Percentiles rank a stretch among this genome's conserved stretches.
These are phyloP conservation scores for Brenthis daphne DNA, from an alignment of 2,888 invertebrate species.

Conservation along the genomic window DNA sequence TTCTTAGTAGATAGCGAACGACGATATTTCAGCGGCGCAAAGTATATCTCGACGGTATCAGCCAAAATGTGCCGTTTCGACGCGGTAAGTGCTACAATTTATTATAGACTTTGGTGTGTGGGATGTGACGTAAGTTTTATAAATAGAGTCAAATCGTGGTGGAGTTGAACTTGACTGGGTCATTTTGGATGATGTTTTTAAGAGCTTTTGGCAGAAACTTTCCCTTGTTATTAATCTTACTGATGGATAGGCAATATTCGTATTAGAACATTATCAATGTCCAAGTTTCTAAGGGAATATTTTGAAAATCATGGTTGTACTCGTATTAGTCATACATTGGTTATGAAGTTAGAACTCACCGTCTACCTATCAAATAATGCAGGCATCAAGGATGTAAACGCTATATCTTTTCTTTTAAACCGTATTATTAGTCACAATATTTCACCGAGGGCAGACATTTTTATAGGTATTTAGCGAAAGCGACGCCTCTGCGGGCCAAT, in stretches of 20 bases:
- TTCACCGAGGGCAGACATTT: conserved; percentile 77
- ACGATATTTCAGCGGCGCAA: conserved; percentile 68
- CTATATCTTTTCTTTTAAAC: conserved; percentile 38
- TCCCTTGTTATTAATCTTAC: no score
- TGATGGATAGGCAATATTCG: neutral
- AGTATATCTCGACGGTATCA: conserved; percentile 68
- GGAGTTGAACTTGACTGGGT: neutral
- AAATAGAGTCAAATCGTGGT: neutral
- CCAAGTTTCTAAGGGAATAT: no score
- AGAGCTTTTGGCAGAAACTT: no score
- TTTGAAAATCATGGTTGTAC: no score
- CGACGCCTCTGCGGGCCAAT: conserved; percentile 78
- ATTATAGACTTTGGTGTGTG: conserved; percentile 58
- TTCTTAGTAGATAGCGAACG: conserved; percentile 55
- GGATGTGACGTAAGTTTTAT: conserved; percentile 38
- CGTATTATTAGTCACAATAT: conserved; percentile 71
- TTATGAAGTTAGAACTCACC: no score
- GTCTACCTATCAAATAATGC: no score
- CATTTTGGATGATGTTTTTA: no score
- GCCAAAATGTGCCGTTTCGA: conserved; percentile 77
- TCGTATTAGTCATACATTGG: no score
- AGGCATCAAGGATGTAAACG: conserved; percentile 4
- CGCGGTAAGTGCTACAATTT: conserved; percentile 74
- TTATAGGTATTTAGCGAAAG: conserved; percentile 82
- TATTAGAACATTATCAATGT: no score